Base-by-base conservation (phyloP, 2,113 vertebrate species). In the Eurypyga helias region DNA sequence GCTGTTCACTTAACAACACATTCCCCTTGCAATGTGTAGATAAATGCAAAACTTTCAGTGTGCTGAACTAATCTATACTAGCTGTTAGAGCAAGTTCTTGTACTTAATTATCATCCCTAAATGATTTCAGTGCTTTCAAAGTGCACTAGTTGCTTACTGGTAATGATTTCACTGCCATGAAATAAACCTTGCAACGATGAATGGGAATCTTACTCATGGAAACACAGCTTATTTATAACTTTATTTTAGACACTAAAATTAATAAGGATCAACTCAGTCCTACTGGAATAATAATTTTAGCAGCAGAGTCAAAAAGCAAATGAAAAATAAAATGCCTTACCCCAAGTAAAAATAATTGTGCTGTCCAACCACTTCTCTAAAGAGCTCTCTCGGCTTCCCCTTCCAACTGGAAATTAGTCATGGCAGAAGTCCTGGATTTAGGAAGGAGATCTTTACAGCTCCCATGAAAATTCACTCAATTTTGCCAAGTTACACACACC, bases 131-230 rank as follows among this genome's bases (percentile, higher is more conserved):
- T 65, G 93, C 33, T 95, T 87, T 67, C 87, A 49, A 65, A 85
- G 93, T 34, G 7, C 26, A 2, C 69, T 17, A 11, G 19, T 10
- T 61, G 57, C 73, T 76, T 18, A 64, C 26, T 38, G 82, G 93
- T 70, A 80, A 62, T 51, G 84, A 80, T 79, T 94, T 93, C 87
- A 77, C 46, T 45, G 62, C 92, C 66, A 5, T 60, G 75, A 69
- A 88, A 67, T 28, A 43, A 92, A 73, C 60, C 66, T 52, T n/a
- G 60, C 83, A 69, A 48, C 4, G 28, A 54, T 79, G 87, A 94
- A 87, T 54, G 75, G 66, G 85, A 80, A 80, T 46, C 58, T 91
- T 77, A 55, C 93, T 87, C 91, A 84, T 64, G 95, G 93, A 94
- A 95, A 92, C 91, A 75, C 85, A 94, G 85, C 75, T 92, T 87